Base-by-base conservation (phyloP, 2,888 invertebrate species). In the Drosophila borealis region DNA sequence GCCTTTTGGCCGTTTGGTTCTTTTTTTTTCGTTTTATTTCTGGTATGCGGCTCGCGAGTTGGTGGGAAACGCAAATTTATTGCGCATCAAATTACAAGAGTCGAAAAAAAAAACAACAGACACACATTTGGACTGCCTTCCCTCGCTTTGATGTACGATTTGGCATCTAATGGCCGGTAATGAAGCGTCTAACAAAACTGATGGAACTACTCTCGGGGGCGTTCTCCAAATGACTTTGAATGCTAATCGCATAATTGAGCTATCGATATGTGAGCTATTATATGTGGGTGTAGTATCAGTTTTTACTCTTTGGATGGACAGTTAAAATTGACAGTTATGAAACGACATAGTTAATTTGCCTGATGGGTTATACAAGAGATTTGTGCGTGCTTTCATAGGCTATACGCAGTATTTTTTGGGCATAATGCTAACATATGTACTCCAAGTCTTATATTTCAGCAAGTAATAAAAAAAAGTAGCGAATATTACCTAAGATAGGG, bases 81-180 rank as follows among this genome's bases (percentile, higher is more conserved):
- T 83, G 83, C 83, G 86, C 88, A 82, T 88, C 74, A 83, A 82
- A 85, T 83, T 88, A 88, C 86, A 70, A 69, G 39, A 59, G 55
- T 25, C 39, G 63, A 48, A 70, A 62, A 59, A 13, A 62, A 53
- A 37, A 62, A 42, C 29, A 37, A 41, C 8, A 8, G 5, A 6
- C 1, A 49, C 3, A 56, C 37, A 63, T 49, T 56, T 65, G 4
- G 37, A 70, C 55, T 33, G 19, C n/a, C 53, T 44, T 39, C 45
- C 9, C 5, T 33, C 34, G 44, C 29, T 37, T 56, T 45, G 51
- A 66, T 76, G 54, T 17, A 21, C 55, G 53, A n/a, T 50, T 63
- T 41, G 62, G 50, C 80, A 63, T 21, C 46, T 75, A 78, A 75
- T 75, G 51, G 67, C 80, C 53, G 62, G 79, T 82, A 82, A 82